Evolutionary conservation across 2,888 invertebrate genomes (phyloP).

Genomic region (Deilephila elpenor): DNA sequence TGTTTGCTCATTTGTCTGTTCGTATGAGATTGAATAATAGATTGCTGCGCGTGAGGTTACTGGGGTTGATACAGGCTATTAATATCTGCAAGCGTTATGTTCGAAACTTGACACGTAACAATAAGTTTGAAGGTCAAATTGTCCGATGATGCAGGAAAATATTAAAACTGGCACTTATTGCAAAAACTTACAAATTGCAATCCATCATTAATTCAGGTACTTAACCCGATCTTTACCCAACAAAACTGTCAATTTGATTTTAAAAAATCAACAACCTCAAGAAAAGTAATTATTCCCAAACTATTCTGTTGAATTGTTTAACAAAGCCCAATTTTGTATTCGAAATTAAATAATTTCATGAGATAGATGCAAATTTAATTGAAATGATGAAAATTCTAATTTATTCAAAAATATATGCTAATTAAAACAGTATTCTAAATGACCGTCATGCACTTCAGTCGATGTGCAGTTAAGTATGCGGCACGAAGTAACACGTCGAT

Average conservation of each 20-base stretch:
- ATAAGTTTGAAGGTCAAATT: constrained; percentile 15
- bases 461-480: constrained; percentile 20
- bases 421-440: neutral
- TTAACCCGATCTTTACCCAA: too few species aligned
- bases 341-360: too few species aligned
- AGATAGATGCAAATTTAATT: too few species aligned
- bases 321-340: too few species aligned
- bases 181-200: neutral
- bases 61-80: constrained; percentile 3
- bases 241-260: too few species aligned
- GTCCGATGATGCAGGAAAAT: neutral
- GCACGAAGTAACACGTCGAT: constrained; percentile 20
- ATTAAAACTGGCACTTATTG: neutral
- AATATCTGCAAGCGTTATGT: neutral
- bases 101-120: neutral
- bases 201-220: neutral
- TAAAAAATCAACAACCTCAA: too few species aligned
- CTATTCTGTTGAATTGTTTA: too few species aligned
- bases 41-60: neutral
- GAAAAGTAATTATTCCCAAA: too few species aligned
- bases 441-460: neutral
- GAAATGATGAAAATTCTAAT: too few species aligned
- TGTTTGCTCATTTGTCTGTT: constrained; percentile 29
- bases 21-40: constrained; percentile 23
- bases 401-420: neutral